phyloP scores from a whole-genome alignment of 2,113 vertebrate species.

The Caranx ignobilis region DNA sequence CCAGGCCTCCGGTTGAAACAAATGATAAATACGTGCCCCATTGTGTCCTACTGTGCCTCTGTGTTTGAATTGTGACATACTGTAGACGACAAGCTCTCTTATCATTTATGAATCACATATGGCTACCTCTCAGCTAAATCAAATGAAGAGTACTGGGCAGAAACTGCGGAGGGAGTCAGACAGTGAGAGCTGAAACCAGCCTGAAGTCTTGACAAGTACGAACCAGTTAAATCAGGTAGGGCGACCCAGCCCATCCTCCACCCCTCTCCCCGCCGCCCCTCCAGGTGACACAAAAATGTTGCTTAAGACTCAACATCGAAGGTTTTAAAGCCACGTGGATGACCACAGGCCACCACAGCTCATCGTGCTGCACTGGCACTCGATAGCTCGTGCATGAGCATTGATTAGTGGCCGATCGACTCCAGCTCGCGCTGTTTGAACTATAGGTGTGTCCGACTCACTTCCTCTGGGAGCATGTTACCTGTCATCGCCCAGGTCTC shows the following conservation, averaged over 20 bases:
- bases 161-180: neutral
- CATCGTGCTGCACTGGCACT: neutral
- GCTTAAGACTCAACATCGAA: rapidly evolving
- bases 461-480: conserved; percentile 51
- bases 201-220: conserved; percentile 19
- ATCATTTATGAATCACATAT: too few species aligned
- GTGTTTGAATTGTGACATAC: neutral
- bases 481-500: conserved; percentile 62
- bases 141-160: neutral
- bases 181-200: neutral
- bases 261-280: neutral
- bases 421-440: conserved; percentile 33
- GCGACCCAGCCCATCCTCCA: neutral
- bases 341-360: neutral
- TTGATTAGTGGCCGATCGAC: conserved; percentile 22
- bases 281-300: neutral
- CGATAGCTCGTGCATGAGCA: neutral
- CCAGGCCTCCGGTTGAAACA: too few species aligned
- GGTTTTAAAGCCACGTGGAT: neutral
- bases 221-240: conserved; percentile 35
- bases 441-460: conserved; percentile 54
- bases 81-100: neutral
- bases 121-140: too few species aligned
- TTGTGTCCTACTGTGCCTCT: neutral
- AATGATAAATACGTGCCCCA: neutral